phyloP scores from a whole-genome alignment of 2,888 invertebrate species.

The Craniophora ligustri region DNA sequence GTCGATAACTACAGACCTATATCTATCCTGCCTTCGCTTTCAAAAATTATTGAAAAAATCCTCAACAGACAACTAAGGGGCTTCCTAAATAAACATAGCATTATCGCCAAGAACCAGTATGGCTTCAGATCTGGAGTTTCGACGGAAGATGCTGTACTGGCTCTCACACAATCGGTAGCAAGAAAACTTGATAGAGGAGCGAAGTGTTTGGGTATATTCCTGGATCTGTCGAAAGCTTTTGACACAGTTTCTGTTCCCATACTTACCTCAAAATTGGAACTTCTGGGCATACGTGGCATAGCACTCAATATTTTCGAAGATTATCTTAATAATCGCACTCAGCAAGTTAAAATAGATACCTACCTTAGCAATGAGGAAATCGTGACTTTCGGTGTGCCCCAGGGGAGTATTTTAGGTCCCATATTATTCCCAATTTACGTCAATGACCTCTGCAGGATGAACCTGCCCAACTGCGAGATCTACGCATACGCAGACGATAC shows the following conservation, averaged over 20 bases:
- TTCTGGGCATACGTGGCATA: background rate
- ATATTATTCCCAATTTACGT: slow-evolving; percentile 3
- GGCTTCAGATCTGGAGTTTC: background rate
- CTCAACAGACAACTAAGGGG: background rate
- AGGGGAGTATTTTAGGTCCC: slow-evolving; percentile 3
- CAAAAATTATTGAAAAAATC: background rate
- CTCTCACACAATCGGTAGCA: background rate
- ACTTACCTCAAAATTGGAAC: background rate
- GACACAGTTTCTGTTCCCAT: too few relatives aligned
- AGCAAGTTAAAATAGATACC: background rate
- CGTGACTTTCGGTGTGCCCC: slow-evolving; percentile 4
- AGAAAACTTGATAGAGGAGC: background rate
- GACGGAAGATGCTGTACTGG: background rate
- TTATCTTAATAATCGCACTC: background rate
- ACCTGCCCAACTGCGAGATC: background rate
- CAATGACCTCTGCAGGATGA: slow-evolving; percentile 7
- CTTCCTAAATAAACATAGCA: background rate
- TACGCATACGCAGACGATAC: background rate
- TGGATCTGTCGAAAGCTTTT: background rate
- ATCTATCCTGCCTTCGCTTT: too few relatives aligned
- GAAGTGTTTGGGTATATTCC: background rate
- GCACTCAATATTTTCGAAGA: background rate
- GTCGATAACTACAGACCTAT: background rate
- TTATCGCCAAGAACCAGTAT: background rate
- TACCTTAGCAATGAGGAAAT: background rate